phyloP scores from a whole-genome alignment of 2,113 vertebrate species.

The Lampris megalopsis region DNA sequence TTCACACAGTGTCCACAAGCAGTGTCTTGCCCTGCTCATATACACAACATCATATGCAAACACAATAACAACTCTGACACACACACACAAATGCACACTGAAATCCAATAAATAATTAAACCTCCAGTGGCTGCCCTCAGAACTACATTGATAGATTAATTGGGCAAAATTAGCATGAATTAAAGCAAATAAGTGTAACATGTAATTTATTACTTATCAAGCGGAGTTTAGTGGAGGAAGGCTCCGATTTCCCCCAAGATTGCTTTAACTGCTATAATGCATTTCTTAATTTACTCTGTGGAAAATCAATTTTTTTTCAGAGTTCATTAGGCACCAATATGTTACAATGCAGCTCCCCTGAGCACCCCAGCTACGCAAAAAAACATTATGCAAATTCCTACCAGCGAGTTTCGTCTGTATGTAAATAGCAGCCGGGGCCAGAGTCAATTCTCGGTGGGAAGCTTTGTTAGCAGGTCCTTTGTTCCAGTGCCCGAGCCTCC shows the following conservation, averaged over 20 bases:
- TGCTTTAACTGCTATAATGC: constrained; percentile 99
- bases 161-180: constrained; percentile 99
- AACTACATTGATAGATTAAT: constrained; percentile 99
- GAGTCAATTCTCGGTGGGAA: constrained; percentile 89
- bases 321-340: constrained; percentile 99
- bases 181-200: constrained; percentile 99
- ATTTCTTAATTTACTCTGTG: constrained; percentile 99
- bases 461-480: constrained; percentile 85
- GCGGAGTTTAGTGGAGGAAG: constrained; percentile 96
- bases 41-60: constrained; percentile 77
- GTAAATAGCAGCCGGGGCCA: constrained; percentile 95
- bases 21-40: constrained; percentile 30
- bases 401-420: constrained; percentile 90
- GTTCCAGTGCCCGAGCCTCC: constrained; percentile 73
- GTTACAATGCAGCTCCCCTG: constrained; percentile 98
- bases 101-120: constrained; percentile 99
- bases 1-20: constrained; percentile 25
- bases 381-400: constrained; percentile 98
- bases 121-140: constrained; percentile 97
- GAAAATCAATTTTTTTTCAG: constrained; percentile 99
- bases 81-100: constrained; percentile 82
- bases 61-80: constrained; percentile 52
- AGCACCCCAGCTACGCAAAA: constrained; percentile 89
- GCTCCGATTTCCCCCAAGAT: constrained; percentile 99
- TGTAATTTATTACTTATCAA: constrained; percentile 99